Evolutionary conservation across 1,140 invertebrate species (phyloP).

Genomic region (Aleiodes sp.): DNA sequence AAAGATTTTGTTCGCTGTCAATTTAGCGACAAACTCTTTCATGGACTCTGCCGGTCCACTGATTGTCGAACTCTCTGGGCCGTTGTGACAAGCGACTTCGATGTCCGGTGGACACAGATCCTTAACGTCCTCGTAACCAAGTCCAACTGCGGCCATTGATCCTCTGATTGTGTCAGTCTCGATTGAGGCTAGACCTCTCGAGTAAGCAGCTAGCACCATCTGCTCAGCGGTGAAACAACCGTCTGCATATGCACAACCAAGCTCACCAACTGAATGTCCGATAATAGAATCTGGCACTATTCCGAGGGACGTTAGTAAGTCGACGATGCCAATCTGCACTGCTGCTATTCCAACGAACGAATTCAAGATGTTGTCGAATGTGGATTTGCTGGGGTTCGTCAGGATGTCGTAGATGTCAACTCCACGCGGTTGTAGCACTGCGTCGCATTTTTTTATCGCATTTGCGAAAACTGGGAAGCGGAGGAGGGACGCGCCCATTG

Average conservation of each 20-base stretch:
- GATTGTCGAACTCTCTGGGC: conserved; percentile 75
- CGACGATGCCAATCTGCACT: conserved; percentile 81
- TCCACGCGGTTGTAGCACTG: conserved; percentile 76
- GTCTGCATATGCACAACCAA: conserved; percentile 86
- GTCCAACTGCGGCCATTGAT: conserved; percentile 85
- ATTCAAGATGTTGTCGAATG: conserved; percentile 84
- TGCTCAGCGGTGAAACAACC: conserved; percentile 83
- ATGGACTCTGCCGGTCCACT: conserved; percentile 72
- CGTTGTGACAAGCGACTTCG: conserved; percentile 78
- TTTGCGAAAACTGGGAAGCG: conserved; percentile 70
- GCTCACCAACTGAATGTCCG: conserved; percentile 83
- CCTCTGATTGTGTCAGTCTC: conserved; percentile 80
- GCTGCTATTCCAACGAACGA: conserved; percentile 92
- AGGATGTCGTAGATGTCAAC: conserved; percentile 85
- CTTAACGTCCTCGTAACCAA: conserved; percentile 70
- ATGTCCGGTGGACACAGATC: conserved; percentile 67
- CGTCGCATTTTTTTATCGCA: conserved; percentile 76
- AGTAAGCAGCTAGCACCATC: conserved; percentile 83
- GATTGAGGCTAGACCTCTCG: conserved; percentile 83
- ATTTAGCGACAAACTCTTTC: conserved; percentile 53
- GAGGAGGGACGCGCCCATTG: conserved; percentile 79
- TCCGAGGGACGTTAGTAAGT: conserved; percentile 72
- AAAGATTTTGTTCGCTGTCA: conserved; percentile 79
- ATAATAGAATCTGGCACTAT: conserved; percentile 79
- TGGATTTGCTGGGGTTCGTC: conserved; percentile 75